These are phyloP conservation scores for Ophion ventricosus DNA, from an alignment of 2,888 invertebrate genomes.

Conservation along the genomic window DNA sequence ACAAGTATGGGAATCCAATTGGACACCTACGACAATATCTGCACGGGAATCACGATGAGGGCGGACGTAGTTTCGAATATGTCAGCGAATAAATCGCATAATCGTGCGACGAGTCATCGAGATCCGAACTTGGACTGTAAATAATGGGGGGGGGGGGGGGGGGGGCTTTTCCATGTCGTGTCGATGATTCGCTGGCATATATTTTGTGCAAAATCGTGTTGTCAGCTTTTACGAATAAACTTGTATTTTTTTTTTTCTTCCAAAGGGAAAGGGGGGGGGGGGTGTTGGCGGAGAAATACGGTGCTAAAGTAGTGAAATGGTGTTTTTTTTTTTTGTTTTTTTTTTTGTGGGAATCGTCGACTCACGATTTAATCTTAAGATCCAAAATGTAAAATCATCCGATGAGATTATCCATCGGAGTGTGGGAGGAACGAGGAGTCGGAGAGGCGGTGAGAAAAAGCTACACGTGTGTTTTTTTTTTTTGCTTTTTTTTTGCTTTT, in stretches of 20 bases:
- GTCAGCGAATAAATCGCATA: slow-evolving; percentile 8
- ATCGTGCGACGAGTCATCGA: slow-evolving; percentile 27
- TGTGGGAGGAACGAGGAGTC: too few relatives aligned
- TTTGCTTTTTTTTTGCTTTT: too few relatives aligned
- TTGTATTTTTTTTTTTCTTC: background rate
- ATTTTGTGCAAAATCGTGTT: slow-evolving; percentile 37
- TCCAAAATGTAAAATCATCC: slow-evolving; percentile 3
- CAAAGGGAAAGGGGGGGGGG: background rate
- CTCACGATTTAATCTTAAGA: background rate
- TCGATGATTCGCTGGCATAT: slow-evolving; percentile 14
- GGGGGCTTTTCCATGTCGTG: slow-evolving; percentile 17
- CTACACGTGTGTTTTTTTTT: slow-evolving; percentile 41
- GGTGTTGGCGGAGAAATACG: slow-evolving; percentile 32
- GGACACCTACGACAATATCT: too few relatives aligned
- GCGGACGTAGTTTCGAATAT: background rate
- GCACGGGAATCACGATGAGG: background rate
- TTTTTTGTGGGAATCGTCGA: background rate
- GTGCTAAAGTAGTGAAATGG: slow-evolving; percentile 47
- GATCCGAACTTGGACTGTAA: slow-evolving; percentile 46
- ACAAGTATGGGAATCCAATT: too few relatives aligned
- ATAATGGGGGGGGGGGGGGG: too few relatives aligned
- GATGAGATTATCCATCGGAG: slow-evolving; percentile 21
- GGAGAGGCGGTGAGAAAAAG: background rate
- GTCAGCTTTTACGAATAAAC: slow-evolving; percentile 23
- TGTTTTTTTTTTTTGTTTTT: slow-evolving; percentile 24